Conservation (phyloP, 1,140 invertebrate species). For the Leptinotarsa texana region DNA sequence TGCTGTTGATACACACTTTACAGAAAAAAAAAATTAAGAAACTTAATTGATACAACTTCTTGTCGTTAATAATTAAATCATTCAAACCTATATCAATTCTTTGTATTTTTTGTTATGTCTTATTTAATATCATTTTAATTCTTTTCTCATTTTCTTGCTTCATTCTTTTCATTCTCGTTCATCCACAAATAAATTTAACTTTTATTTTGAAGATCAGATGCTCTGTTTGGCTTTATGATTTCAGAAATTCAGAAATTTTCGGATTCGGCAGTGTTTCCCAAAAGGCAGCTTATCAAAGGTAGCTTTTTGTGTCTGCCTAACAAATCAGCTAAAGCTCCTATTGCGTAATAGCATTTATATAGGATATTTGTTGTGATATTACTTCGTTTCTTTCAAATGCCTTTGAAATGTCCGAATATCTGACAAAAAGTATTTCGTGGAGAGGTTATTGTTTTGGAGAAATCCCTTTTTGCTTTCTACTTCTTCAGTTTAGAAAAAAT, state of each 20-base stretch:
- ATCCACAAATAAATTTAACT: not conserved
- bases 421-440: no score
- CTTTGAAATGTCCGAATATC: not conserved
- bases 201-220: constrained; percentile 25
- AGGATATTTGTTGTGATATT: not conserved
- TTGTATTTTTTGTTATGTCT: no score
- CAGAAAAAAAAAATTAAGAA: no score
- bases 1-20: no score
- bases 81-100: no score
- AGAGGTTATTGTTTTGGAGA: no score
- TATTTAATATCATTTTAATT: not conserved
- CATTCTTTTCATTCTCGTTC: not conserved
- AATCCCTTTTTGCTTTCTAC: no score
- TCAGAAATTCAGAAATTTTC: constrained; percentile 73
- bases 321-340: not conserved
- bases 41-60: no score
- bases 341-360: not conserved
- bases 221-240: constrained; percentile 57
- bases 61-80: no score
- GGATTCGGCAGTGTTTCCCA: constrained; percentile 70
- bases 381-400: not conserved
- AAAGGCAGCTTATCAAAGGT: constrained; percentile 72
- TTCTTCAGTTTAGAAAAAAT: no score
- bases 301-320: constrained; percentile 44
- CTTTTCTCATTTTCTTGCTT: not conserved